Percentiles rank a stretch among this genome's conserved stretches.
Conservation (phyloP, 1,140 invertebrate species). For the Venturia canescens region DNA sequence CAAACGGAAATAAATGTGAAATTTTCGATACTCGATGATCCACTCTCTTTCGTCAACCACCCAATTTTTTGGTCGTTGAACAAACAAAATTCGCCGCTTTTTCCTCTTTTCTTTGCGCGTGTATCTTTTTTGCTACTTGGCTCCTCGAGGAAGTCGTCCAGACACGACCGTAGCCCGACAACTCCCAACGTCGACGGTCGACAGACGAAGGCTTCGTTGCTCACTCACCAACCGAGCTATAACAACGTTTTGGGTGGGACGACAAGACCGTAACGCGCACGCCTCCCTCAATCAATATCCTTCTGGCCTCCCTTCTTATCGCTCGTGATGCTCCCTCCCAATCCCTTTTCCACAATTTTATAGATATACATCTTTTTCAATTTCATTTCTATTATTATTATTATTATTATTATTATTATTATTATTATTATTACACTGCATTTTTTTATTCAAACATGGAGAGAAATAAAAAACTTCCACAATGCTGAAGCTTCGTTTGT, state of each 20-base stretch:
- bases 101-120: no score
- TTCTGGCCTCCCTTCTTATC: slow-evolving; percentile 57
- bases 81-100: no score
- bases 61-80: background rate
- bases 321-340: slow-evolving; percentile 25
- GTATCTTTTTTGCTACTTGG: background rate
- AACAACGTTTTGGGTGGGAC: slow-evolving; percentile 56
- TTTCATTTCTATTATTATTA: background rate
- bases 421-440: no score
- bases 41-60: background rate
- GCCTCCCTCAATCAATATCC: slow-evolving; percentile 72
- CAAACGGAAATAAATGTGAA: no score
- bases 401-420: no score
- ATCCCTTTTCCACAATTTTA: background rate
- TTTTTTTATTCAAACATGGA: no score
- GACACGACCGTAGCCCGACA: slow-evolving; percentile 9
- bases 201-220: slow-evolving; percentile 12
- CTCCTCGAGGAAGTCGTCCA: background rate
- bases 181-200: slow-evolving; percentile 32
- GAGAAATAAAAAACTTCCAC: no score
- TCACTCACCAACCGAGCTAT: background rate
- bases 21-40: no score
- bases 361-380: slow-evolving; percentile 11
- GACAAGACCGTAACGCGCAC: slow-evolving; percentile 59
- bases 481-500: no score